Evolutionary conservation across 64 coral and sea anemone genomes (phyloP), one percentile per base, ranked within the genome.

Genomic region (Stylophora pistillata): DNA sequence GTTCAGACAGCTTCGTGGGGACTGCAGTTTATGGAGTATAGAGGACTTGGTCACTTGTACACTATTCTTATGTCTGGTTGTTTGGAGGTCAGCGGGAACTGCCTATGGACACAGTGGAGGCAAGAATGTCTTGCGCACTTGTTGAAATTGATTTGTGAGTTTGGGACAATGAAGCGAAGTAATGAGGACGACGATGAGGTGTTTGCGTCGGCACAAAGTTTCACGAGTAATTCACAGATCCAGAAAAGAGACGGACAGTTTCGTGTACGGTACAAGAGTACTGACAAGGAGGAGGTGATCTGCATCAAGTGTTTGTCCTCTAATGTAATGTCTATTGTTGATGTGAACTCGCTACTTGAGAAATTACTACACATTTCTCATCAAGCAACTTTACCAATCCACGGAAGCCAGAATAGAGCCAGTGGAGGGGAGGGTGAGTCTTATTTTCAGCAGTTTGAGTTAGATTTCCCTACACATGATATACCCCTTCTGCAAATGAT

Each of bases 241-340:
- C 90, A 95, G 71, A 91, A 69, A 30, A 86, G 37, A 26, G 93
- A 99, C 74, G 93, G 93, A 53, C 82, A 95, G 81, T 99, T 99
- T 77, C 88, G 90, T 68, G 93, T 99, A 21, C 74, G 96, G 57
- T 95, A 95, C 78, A 99, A 99, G 30, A 99, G 96, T 79, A 99
- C 96, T 30, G 96, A 98, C 31, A 98, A 98, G 56, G 93, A 98
- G 30, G 96, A 98, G 55, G 92, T 88, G 32, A 94, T 98, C 53
- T 94, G 87, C 77, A 94, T 98, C 71, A 94, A 98, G 54, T 95
- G 96, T 75, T 88, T 98, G 68, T 98, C 96, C 37, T 91, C 88
- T 82, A 90, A 93, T 74, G 80, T 92, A 30, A 95, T 98, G 54
- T 81, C 93, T 2, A 95, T 95, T 87, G 87, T 98, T 21, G 61